Evolutionary conservation across 2,113 vertebrate species (phyloP).

Genomic region (Terrapene triunguis): DNA sequence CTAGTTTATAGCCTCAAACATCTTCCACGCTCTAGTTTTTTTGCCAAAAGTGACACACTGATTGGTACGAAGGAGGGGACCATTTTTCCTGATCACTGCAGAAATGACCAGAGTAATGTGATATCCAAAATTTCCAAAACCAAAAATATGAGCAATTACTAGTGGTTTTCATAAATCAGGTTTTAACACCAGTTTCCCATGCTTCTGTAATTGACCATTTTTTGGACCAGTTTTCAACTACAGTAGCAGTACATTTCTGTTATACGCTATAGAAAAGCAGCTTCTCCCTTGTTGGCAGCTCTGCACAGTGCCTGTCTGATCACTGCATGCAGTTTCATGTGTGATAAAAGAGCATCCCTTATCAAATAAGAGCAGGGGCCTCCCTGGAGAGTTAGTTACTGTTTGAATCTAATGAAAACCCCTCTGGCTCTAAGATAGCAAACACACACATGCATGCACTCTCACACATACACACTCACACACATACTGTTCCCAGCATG

Average conservation of each 20-base stretch:
- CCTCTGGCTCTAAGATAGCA: slow-evolving; percentile 59
- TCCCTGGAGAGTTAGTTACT: slow-evolving; percentile 71
- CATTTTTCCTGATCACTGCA: not conserved
- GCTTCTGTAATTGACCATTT: not conserved
- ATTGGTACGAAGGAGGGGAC: not conserved
- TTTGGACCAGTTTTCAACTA: not conserved
- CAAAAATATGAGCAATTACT: not conserved
- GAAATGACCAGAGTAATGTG: not conserved
- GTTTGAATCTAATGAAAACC: slow-evolving; percentile 74
- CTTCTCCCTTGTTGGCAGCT: slow-evolving; percentile 24
- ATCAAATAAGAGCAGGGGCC: slow-evolving; percentile 79
- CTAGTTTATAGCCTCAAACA: not conserved
- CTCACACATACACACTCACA: not conserved
- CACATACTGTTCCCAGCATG: not conserved
- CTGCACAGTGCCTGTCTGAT: slow-evolving; percentile 57
- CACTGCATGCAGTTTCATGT: slow-evolving; percentile 67
- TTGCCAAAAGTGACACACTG: not conserved
- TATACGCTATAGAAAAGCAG: not conserved
- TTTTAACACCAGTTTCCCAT: not conserved
- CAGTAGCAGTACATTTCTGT: not conserved
- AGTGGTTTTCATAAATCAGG: not conserved
- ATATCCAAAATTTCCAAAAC: not conserved
- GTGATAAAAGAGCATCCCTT: slow-evolving; percentile 77
- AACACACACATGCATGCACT: not conserved
- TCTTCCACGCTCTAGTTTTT: not conserved